These are phyloP conservation scores for Drosophila pseudoobscura DNA, from an alignment of 1,140 invertebrate genomes.

Conservation along the genomic window DNA sequence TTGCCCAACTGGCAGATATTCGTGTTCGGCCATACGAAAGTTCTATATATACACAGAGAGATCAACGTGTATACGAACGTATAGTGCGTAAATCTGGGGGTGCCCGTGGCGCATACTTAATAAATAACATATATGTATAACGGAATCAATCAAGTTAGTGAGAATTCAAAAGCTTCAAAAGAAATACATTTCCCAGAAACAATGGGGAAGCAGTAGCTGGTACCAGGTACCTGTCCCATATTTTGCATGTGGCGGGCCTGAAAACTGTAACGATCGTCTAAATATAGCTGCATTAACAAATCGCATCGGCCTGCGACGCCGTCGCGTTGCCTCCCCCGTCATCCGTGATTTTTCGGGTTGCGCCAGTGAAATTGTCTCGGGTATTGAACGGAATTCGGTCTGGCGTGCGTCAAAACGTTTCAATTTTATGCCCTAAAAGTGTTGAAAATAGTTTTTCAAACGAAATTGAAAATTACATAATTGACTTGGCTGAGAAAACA, in stretches of 20 bases:
- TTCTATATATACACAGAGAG: slow-evolving; percentile 52
- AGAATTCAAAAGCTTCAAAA: slow-evolving; percentile 19
- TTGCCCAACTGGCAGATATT: slow-evolving; percentile 64
- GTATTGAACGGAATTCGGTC: slow-evolving; percentile 34
- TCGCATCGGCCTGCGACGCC: slow-evolving; percentile 18
- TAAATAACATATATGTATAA: slow-evolving; percentile 41
- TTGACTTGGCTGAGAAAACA: slow-evolving; percentile 16
- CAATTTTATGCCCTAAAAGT: slow-evolving; percentile 63
- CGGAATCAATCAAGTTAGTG: slow-evolving; percentile 63
- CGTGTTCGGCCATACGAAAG: slow-evolving; percentile 26
- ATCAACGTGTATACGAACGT: slow-evolving; percentile 38
- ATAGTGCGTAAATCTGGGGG: slow-evolving; percentile 44
- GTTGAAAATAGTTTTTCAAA: slow-evolving; percentile 61
- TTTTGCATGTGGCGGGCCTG: slow-evolving; percentile 10
- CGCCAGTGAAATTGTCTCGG: slow-evolving; percentile 12
- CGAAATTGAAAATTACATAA: slow-evolving; percentile 69
- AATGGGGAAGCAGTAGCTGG: slow-evolving; percentile 11
- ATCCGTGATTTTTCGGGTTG: slow-evolving; percentile 4
- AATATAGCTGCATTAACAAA: slow-evolving; percentile 71
- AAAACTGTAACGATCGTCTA: slow-evolving; percentile 51
- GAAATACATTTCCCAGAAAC: not conserved
- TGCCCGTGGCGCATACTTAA: slow-evolving; percentile 63
- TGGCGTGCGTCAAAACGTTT: slow-evolving; percentile 46
- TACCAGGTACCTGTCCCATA: slow-evolving; percentile 13
- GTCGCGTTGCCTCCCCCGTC: slow-evolving; percentile 7